Conservation (phyloP, 2,113 vertebrate species). For the Microtus ochrogaster region DNA sequence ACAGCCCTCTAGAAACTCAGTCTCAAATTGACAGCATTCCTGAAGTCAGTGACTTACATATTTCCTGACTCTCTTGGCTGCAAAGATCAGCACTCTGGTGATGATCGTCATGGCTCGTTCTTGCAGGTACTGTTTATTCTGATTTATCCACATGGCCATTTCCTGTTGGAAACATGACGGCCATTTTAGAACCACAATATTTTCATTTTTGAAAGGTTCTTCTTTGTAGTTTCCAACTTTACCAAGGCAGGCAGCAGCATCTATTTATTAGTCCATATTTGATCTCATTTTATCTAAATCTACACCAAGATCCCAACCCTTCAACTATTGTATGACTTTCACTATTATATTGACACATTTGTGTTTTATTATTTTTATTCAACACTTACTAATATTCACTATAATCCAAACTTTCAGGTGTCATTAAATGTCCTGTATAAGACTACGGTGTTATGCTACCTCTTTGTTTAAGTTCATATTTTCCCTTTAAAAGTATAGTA, state of each 20-base stretch:
- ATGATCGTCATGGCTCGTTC: slow-evolving; percentile 34
- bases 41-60: slow-evolving; percentile 39
- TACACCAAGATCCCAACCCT: background rate
- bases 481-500: background rate
- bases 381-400: background rate
- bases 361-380: background rate
- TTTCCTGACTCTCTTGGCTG: background rate
- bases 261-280: background rate
- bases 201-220: background rate
- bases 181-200: background rate
- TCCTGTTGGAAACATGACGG: slow-evolving; percentile 66
- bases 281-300: background rate
- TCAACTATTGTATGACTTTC: background rate
- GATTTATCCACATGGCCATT: slow-evolving; percentile 65
- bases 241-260: background rate
- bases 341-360: background rate
- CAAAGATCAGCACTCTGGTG: slow-evolving; percentile 65
- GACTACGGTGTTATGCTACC: background rate
- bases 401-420: background rate
- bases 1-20: background rate
- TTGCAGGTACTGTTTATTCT: background rate
- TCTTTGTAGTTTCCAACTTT: background rate
- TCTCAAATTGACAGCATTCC: background rate
- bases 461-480: background rate
- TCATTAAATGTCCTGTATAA: background rate